Conservation (phyloP, 2,888 invertebrate genomes). For the Torymus tubicola region DNA sequence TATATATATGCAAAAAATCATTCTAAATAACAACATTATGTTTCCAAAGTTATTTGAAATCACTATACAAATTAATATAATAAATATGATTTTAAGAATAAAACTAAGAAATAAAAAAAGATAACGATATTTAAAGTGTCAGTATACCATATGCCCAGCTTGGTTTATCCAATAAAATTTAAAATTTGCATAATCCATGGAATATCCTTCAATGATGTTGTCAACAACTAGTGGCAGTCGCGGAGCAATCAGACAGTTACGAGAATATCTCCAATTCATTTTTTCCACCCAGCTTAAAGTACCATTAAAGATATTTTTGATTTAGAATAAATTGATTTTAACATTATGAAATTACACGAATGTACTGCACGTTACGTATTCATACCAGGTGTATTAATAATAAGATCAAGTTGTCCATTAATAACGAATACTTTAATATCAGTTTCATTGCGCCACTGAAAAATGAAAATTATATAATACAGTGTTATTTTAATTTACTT, state of each 20-base stretch:
- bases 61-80: no score
- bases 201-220: slow-evolving; percentile 84
- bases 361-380: no score
- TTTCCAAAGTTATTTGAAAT: no score
- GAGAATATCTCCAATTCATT: slow-evolving; percentile 82
- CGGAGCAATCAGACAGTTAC: slow-evolving; percentile 79
- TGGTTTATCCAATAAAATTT: slow-evolving; percentile 87
- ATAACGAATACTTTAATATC: slow-evolving; percentile 83
- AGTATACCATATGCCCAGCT: slow-evolving; percentile 91
- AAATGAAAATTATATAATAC: neutral
- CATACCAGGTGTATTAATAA: slow-evolving; percentile 89
- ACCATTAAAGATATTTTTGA: slow-evolving; percentile 13
- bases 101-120: no score
- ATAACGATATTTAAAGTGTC: no score
- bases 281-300: slow-evolving; percentile 86
- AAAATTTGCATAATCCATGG: slow-evolving; percentile 83
- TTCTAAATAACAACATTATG: no score
- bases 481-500: neutral
- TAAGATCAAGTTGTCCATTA: slow-evolving; percentile 90
- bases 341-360: no score
- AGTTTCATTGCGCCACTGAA: no score
- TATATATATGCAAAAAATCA: no score
- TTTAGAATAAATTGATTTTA: no score
- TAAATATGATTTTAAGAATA: no score
- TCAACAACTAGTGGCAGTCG: slow-evolving; percentile 81